phyloP scores from a whole-genome alignment of 2,888 invertebrate species.

The Petrophora chlorosata region DNA sequence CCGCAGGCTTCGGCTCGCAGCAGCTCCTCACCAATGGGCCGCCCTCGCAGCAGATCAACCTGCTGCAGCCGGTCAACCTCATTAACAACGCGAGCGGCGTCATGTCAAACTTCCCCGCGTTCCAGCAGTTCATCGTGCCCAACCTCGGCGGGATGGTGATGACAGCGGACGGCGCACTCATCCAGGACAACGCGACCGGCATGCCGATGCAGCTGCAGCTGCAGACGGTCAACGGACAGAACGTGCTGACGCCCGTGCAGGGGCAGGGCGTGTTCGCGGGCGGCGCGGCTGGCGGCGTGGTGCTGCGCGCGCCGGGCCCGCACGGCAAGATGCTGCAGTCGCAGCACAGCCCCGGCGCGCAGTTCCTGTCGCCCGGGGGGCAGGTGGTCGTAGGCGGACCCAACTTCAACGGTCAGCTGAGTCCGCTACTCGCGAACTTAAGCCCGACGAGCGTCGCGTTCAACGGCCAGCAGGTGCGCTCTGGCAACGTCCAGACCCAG shows the following conservation, averaged over 20 bases:
- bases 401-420: constrained; percentile 89
- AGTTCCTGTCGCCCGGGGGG: constrained; percentile 89
- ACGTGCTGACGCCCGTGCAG: constrained; percentile 89
- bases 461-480: constrained; percentile 80
- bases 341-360: constrained; percentile 87
- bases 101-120: constrained; percentile 90
- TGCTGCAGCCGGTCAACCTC: constrained; percentile 92
- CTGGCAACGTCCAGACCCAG: constrained; percentile 85
- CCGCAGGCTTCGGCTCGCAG: constrained; percentile 85
- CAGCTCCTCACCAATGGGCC: constrained; percentile 86
- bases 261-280: constrained; percentile 86
- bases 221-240: constrained; percentile 91
- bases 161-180: constrained; percentile 90
- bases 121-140: constrained; percentile 93
- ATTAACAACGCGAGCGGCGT: constrained; percentile 88
- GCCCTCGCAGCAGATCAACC: constrained; percentile 86
- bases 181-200: constrained; percentile 87
- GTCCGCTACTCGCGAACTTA: constrained; percentile 89
- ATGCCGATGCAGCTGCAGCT: constrained; percentile 90
- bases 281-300: constrained; percentile 89
- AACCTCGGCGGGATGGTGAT: constrained; percentile 92
- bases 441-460: constrained; percentile 88
- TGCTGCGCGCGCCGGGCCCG: constrained; percentile 89
- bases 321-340: constrained; percentile 88
- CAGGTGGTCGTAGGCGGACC: constrained; percentile 91